A percentile compares a stretch with the other conserved stretches of the same genome.
phyloP scores from a whole-genome alignment of 1,140 invertebrate genomes.

The Episyrphus balteatus region DNA sequence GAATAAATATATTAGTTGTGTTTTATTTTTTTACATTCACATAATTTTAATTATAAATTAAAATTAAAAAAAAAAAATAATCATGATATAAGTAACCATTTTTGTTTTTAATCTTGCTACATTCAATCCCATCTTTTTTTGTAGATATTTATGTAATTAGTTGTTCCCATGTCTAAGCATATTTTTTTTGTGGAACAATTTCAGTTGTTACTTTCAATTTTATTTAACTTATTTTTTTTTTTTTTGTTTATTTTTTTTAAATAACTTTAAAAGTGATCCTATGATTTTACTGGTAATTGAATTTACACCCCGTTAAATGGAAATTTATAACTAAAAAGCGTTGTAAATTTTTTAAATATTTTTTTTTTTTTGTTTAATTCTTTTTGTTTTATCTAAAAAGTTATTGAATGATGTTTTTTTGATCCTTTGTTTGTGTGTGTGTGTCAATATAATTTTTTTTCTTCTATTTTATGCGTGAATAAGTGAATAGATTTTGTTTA shows the following conservation, averaged over 20 bases:
- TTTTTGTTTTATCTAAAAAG: slow-evolving; percentile 1
- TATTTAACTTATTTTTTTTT: slow-evolving; percentile 3
- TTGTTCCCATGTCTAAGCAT: slow-evolving; percentile 27
- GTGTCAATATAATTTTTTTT: background rate
- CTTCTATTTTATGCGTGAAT: background rate
- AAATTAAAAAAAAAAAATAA: no score
- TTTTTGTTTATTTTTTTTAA: slow-evolving; percentile 5
- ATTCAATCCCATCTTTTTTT: no score
- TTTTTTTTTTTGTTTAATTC: background rate
- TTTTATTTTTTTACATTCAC: no score
- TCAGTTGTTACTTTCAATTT: background rate
- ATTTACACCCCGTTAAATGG: background rate
- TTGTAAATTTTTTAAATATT: slow-evolving; percentile 1
- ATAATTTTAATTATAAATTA: no score
- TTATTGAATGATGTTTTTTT: background rate
- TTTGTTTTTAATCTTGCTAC: no score
- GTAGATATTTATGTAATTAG: slow-evolving; percentile 17
- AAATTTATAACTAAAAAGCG: background rate
- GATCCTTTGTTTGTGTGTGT: background rate
- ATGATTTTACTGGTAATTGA: slow-evolving; percentile 5
- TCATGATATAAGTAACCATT: no score
- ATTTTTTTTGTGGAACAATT: slow-evolving; percentile 12
- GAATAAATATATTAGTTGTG: no score
- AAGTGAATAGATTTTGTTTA: background rate
- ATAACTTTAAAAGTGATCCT: slow-evolving; percentile 11